A percentile compares a stretch with the other conserved stretches of the same genome.
These are phyloP conservation scores for Monochamus saltuarius DNA, from an alignment of 1,140 invertebrate species.

Conservation along the genomic window DNA sequence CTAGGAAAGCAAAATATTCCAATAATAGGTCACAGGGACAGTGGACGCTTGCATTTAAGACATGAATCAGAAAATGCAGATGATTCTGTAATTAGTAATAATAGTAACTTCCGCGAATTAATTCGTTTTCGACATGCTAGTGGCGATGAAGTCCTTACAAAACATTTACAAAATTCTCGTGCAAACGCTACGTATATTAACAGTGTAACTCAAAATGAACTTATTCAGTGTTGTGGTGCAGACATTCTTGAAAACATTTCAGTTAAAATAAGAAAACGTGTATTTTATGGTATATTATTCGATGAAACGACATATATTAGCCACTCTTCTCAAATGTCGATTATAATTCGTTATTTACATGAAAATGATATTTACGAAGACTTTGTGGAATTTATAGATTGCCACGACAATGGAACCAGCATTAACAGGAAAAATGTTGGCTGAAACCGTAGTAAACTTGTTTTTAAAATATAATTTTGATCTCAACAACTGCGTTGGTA, in stretches of 20 bases:
- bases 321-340: neutral
- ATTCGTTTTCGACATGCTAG: slow-evolving; percentile 6
- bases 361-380: slow-evolving; percentile 7
- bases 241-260: slow-evolving; percentile 15
- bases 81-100: slow-evolving; percentile 3
- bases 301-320: slow-evolving; percentile 12
- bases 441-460: slow-evolving; percentile 8
- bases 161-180: slow-evolving; percentile 10
- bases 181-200: slow-evolving; percentile 19
- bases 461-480: slow-evolving; percentile 20
- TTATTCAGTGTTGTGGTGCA: slow-evolving; percentile 15
- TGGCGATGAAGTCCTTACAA: slow-evolving; percentile 9
- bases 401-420: slow-evolving; percentile 13
- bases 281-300: slow-evolving; percentile 14
- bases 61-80: too few relatives aligned
- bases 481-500: slow-evolving; percentile 17
- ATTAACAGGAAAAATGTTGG: slow-evolving; percentile 3
- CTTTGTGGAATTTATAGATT: slow-evolving; percentile 18
- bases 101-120: slow-evolving; percentile 15
- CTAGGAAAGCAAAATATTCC: slow-evolving; percentile 19
- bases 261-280: neutral
- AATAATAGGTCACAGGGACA: slow-evolving; percentile 7
- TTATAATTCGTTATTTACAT: slow-evolving; percentile 12
- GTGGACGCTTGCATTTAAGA: neutral
- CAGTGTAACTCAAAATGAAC: slow-evolving; percentile 11